phyloP scores from a whole-genome alignment of 2,113 vertebrate species.

The Atlantisia rogersi region DNA sequence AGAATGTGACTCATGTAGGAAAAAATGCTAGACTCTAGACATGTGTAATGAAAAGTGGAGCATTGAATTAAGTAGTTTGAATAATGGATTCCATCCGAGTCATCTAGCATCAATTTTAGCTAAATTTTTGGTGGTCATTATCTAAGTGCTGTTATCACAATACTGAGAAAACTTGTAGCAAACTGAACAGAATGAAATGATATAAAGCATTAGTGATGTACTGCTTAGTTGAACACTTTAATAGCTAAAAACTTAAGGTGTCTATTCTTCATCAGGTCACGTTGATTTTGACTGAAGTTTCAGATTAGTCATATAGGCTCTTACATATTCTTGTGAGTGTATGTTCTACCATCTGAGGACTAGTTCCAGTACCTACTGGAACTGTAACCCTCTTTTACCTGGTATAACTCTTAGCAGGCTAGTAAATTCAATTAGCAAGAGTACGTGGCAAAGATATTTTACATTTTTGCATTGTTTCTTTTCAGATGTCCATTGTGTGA shows the following conservation, averaged over 20 bases:
- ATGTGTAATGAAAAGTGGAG: neutral
- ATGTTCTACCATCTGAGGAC: neutral
- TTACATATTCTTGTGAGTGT: neutral
- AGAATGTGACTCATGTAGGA: neutral
- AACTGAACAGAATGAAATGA: neutral
- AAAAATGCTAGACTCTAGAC: neutral
- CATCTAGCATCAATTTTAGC: neutral
- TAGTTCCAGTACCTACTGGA: neutral
- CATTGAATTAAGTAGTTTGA: neutral
- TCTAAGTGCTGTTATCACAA: neutral
- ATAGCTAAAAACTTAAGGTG: neutral
- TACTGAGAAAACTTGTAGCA: neutral
- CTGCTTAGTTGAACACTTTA: neutral
- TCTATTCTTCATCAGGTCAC: neutral
- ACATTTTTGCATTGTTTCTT: constrained; percentile 67
- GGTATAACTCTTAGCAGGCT: constrained; percentile 23
- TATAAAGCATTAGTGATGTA: neutral
- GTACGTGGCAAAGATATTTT: constrained; percentile 53
- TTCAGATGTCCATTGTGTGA: constrained; percentile 58
- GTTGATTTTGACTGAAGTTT: neutral
- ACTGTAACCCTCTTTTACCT: constrained; percentile 34
- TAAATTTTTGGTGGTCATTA: neutral
- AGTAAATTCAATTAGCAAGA: constrained; percentile 37
- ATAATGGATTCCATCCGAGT: neutral
- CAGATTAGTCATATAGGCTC: neutral